These are phyloP conservation scores for Buteo buteo DNA, from an alignment of 2,113 vertebrate species.

Conservation along the genomic window DNA sequence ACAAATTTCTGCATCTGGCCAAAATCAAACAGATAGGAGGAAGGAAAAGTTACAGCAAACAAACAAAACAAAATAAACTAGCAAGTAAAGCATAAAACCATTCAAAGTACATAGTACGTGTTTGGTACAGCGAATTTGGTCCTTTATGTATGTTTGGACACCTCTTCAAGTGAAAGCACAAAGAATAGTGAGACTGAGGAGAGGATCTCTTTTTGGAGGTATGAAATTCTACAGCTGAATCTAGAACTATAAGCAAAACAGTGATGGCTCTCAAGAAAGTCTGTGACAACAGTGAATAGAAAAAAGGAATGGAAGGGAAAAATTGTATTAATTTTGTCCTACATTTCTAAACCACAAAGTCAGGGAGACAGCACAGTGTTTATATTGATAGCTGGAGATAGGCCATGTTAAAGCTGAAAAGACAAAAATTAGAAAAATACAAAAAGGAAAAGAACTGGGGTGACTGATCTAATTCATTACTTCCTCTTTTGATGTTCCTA, in stretches of 20 bases:
- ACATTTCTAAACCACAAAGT: neutral
- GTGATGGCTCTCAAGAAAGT: neutral
- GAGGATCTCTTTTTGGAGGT: neutral
- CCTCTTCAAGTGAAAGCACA: neutral
- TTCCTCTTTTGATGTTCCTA: neutral
- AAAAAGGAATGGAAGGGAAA: neutral
- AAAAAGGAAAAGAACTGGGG: neutral
- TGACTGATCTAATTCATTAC: neutral
- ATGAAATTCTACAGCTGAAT: neutral
- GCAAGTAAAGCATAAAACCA: neutral
- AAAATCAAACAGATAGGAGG: neutral
- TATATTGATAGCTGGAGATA: neutral
- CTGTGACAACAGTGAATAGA: neutral
- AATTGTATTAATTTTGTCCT: neutral
- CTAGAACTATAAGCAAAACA: neutral
- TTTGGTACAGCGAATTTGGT: neutral
- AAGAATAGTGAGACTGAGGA: neutral
- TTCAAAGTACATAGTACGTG: neutral
- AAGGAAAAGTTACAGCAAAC: neutral
- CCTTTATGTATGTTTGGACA: accelerated
- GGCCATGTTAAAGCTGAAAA: neutral
- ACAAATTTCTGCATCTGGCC: neutral
- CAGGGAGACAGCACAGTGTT: neutral
- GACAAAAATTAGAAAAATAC: neutral
- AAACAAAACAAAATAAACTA: neutral